Percentiles rank a stretch among this genome's conserved stretches.
Conservation (phyloP, 2,113 vertebrate genomes). For the Ia io region DNA sequence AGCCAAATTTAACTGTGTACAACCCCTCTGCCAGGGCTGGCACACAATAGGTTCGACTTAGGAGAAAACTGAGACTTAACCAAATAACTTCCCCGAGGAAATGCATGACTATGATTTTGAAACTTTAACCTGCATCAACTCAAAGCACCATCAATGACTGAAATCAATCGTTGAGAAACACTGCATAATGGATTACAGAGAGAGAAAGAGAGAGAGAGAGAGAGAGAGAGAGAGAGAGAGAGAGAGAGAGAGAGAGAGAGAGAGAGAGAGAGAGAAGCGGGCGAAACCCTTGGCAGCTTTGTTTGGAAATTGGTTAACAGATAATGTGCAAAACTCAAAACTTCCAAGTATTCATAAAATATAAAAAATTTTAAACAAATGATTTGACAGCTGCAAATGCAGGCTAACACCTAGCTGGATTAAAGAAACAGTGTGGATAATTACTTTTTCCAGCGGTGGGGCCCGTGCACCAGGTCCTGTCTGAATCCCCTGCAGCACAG, state of each 20-base stretch:
- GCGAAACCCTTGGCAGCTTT: conserved; percentile 47
- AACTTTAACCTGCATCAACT: conserved; percentile 54
- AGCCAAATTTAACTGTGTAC: neutral
- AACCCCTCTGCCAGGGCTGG: conserved; percentile 45
- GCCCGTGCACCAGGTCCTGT: conserved; percentile 79
- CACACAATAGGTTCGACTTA: conserved; percentile 55
- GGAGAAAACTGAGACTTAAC: conserved; percentile 61
- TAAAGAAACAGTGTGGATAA: conserved; percentile 87
- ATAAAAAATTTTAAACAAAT: conserved; percentile 82
- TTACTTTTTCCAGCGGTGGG: conserved; percentile 82
- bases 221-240: neutral
- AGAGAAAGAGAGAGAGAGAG: too few relatives aligned
- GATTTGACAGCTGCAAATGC: conserved; percentile 86
- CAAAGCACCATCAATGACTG: conserved; percentile 70
- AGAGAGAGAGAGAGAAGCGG: neutral
- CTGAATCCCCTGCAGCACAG: conserved; percentile 81
- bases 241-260: too few relatives aligned
- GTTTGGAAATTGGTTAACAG: conserved; percentile 73
- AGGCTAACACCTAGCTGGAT: conserved; percentile 85
- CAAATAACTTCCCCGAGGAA: conserved; percentile 48
- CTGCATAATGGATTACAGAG: neutral
- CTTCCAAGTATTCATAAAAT: conserved; percentile 78
- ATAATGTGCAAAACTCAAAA: conserved; percentile 76
- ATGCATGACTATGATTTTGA: conserved; percentile 63
- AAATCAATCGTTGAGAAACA: conserved; percentile 72